A percentile compares a stretch with the other conserved stretches of the same genome.
These are phyloP conservation scores for Phalacrocorax pelagicus DNA, from an alignment of 2,113 vertebrate species.

Conservation along the genomic window DNA sequence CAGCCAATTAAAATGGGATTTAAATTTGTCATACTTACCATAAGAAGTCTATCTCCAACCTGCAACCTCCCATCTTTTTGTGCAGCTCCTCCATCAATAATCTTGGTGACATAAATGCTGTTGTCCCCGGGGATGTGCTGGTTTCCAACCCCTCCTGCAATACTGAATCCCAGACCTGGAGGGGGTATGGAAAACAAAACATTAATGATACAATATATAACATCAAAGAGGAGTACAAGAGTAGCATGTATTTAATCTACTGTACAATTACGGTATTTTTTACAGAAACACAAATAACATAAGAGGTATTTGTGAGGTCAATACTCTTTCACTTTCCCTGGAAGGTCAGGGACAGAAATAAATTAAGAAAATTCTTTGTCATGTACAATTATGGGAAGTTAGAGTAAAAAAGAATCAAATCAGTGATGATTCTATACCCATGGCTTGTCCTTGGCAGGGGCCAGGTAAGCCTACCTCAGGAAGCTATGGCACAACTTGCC, in stretches of 20 bases:
- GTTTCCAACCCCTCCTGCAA: constrained; percentile 95
- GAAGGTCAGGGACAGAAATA: not conserved
- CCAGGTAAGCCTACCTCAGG: not conserved
- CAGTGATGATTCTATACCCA: not conserved
- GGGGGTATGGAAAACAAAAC: not conserved
- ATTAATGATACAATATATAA: not conserved
- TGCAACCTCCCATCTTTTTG: constrained; percentile 91
- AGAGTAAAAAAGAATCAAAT: not conserved
- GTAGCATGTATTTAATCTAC: not conserved
- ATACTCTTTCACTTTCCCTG: not conserved
- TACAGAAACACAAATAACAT: not conserved
- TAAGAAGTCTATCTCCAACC: constrained; percentile 92
- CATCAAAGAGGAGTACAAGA: not conserved
- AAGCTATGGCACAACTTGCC: not conserved
- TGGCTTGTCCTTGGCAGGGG: not conserved
- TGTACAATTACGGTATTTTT: not conserved
- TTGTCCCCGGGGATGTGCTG: constrained; percentile 99
- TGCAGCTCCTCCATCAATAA: constrained; percentile 94
- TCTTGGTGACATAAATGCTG: constrained; percentile 97
- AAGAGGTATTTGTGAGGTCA: not conserved
- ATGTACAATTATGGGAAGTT: not conserved
- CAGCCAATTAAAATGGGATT: not conserved
- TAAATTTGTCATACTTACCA: constrained; percentile 78
- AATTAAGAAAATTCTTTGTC: not conserved
- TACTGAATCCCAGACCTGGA: constrained; percentile 94